Percentiles rank a stretch among this genome's conserved stretches.
These are phyloP conservation scores for Diploptera punctata DNA, from an alignment of 2,888 invertebrate species.

Conservation along the genomic window DNA sequence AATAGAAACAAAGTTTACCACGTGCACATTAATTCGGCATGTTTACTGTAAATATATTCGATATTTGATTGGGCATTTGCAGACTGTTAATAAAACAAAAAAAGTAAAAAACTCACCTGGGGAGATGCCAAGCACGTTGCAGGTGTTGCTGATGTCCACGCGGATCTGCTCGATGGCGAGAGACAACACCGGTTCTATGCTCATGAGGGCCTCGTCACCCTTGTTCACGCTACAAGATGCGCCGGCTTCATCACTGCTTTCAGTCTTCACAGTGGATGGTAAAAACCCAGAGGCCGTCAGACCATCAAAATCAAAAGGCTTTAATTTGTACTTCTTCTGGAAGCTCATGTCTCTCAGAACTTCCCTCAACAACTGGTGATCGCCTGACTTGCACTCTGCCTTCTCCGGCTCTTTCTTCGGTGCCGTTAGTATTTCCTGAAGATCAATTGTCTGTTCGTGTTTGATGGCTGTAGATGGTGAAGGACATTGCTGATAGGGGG, in stretches of 20 bases:
- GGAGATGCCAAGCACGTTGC: constrained; percentile 84
- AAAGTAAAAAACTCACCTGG: constrained; percentile 68
- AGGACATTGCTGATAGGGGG: constrained; percentile 43
- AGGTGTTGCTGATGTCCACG: constrained; percentile 85
- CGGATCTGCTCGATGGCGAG: constrained; percentile 87
- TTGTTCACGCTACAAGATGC: constrained; percentile 49
- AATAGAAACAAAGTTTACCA: too few relatives aligned
- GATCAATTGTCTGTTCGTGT: constrained; percentile 68
- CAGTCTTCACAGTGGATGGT: constrained; percentile 64
- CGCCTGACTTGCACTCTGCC: constrained; percentile 44
- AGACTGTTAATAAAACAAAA: too few relatives aligned
- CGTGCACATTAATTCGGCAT: too few relatives aligned
- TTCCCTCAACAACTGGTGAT: constrained; percentile 80
- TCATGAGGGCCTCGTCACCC: constrained; percentile 56
- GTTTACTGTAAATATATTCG: too few relatives aligned
- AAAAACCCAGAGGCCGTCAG: constrained; percentile 47
- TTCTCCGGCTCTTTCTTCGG: background rate
- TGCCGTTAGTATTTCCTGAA: constrained; percentile 63
- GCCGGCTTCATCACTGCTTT: constrained; percentile 49
- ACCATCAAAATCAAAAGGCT: constrained; percentile 73
- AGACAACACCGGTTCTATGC: constrained; percentile 80
- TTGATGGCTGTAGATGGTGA: constrained; percentile 51
- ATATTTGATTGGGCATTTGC: too few relatives aligned
- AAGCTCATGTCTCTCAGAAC: constrained; percentile 85
- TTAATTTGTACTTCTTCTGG: constrained; percentile 82